These are phyloP conservation scores for Eubucco bourcierii DNA, from an alignment of 2,113 vertebrate species.

Conservation along the genomic window DNA sequence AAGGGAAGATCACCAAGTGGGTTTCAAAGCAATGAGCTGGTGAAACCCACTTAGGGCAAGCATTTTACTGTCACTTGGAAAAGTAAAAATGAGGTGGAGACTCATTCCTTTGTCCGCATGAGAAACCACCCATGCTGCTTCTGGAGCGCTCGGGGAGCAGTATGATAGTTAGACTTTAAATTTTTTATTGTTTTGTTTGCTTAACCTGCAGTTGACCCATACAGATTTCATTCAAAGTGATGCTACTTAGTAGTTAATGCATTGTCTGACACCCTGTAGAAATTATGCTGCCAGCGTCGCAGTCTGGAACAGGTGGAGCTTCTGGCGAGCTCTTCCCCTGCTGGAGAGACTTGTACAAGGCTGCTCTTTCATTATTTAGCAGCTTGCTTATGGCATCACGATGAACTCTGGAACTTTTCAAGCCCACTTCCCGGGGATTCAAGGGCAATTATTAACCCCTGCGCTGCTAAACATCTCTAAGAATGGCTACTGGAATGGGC, in stretches of 20 bases:
- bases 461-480: neutral
- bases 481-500: no score
- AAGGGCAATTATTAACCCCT: constrained; percentile 43
- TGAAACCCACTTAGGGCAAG: neutral
- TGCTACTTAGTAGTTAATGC: constrained; percentile 61
- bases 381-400: constrained; percentile 11
- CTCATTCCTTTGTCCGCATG: neutral
- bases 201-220: constrained; percentile 79
- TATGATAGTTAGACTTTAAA: constrained; percentile 67
- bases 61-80: neutral
- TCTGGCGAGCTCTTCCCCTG: neutral
- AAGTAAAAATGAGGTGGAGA: neutral
- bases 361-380: constrained; percentile 74
- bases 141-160: constrained; percentile 47
- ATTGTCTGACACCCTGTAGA: constrained; percentile 70
- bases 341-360: neutral
- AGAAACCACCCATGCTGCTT: constrained; percentile 37
- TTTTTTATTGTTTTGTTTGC: constrained; percentile 79
- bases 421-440: constrained; percentile 37
- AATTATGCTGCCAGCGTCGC: neutral
- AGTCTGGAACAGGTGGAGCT: neutral
- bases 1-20: neutral
- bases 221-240: constrained; percentile 68
- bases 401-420: constrained; percentile 63
- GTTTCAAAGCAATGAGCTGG: neutral